phyloP scores from a whole-genome alignment of 2,797 vertebrate genomes.

The Meriones psammophilus region DNA sequence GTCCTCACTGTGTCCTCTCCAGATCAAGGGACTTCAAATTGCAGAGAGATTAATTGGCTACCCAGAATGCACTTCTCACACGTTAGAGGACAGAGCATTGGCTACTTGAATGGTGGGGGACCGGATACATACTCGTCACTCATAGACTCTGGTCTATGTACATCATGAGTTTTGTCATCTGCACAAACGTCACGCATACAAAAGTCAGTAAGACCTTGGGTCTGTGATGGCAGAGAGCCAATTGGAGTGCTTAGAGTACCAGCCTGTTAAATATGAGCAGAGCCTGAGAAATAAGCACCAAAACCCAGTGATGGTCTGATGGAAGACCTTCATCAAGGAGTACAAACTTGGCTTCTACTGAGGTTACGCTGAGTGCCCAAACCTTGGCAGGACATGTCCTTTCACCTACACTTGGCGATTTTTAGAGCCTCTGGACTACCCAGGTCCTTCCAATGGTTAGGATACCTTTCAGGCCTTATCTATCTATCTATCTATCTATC shows the following conservation, averaged over 20 bases:
- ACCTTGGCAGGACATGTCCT: constrained; percentile 15
- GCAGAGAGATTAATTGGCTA: constrained; percentile 61
- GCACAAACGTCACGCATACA: constrained; percentile 17
- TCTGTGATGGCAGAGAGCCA: not conserved
- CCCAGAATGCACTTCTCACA: not conserved
- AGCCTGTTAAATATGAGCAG: not conserved
- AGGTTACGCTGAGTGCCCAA: not conserved
- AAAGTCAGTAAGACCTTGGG: not conserved
- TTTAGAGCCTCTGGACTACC: not conserved
- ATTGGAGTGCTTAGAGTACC: not conserved
- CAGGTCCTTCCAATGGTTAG: not conserved
- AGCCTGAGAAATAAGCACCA: not conserved
- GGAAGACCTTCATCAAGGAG: constrained; percentile 48
- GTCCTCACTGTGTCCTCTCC: constrained; percentile 10
- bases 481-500: not conserved
- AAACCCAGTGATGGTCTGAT: constrained; percentile 6
- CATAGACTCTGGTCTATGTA: not conserved
- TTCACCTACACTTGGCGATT: constrained; percentile 19
- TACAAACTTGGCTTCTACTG: not conserved
- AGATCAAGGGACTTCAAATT: constrained; percentile 41
- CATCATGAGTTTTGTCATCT: constrained; percentile 31
- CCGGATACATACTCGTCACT: not conserved
- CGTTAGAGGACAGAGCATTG: not conserved
- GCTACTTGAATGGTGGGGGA: not conserved
- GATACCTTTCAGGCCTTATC: constrained; percentile 20